phyloP scores from a whole-genome alignment of 2,888 invertebrate genomes.

The Tuta absoluta region DNA sequence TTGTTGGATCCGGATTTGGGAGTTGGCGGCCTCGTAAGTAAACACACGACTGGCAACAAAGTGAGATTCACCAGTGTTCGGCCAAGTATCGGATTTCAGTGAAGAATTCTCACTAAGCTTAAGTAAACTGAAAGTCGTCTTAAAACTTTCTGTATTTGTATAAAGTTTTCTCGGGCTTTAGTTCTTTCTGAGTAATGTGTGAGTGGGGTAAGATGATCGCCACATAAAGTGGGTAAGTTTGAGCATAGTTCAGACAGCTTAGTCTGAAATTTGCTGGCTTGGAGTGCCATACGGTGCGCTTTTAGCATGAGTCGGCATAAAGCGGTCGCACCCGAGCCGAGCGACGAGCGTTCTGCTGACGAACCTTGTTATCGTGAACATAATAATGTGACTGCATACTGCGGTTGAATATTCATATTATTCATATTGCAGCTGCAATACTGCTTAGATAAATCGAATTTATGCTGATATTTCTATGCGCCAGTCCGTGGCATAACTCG shows the following conservation, averaged over 20 bases:
- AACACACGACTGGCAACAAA: slow-evolving; percentile 42
- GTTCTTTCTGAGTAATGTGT: slow-evolving; percentile 28
- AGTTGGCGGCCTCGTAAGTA: slow-evolving; percentile 55
- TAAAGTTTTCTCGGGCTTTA: slow-evolving; percentile 28
- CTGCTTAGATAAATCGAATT: slow-evolving; percentile 47
- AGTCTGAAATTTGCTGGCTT: slow-evolving; percentile 55
- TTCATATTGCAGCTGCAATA: slow-evolving; percentile 64
- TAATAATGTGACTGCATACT: slow-evolving; percentile 60
- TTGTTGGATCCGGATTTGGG: slow-evolving; percentile 65
- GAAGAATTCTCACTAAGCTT: slow-evolving; percentile 35
- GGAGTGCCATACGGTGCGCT: slow-evolving; percentile 38
- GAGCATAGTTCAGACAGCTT: slow-evolving; percentile 33
- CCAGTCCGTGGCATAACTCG: slow-evolving; percentile 15
- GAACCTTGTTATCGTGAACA: slow-evolving; percentile 75
- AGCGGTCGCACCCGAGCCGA: slow-evolving; percentile 46
- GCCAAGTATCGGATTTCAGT: slow-evolving; percentile 36
- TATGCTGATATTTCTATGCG: slow-evolving; percentile 40
- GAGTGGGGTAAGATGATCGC: slow-evolving; percentile 5
- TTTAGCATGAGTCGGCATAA: slow-evolving; percentile 55
- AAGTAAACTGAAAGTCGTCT: slow-evolving; percentile 32
- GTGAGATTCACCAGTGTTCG: slow-evolving; percentile 48
- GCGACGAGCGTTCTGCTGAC: slow-evolving; percentile 66
- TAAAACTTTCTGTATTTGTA: slow-evolving; percentile 35
- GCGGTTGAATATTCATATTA: slow-evolving; percentile 76
- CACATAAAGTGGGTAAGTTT: slow-evolving; percentile 32